Percentiles rank a stretch among this genome's conserved stretches.
These are phyloP conservation scores for Villa cingulata DNA, from an alignment of 2,888 invertebrate species.

Conservation along the genomic window DNA sequence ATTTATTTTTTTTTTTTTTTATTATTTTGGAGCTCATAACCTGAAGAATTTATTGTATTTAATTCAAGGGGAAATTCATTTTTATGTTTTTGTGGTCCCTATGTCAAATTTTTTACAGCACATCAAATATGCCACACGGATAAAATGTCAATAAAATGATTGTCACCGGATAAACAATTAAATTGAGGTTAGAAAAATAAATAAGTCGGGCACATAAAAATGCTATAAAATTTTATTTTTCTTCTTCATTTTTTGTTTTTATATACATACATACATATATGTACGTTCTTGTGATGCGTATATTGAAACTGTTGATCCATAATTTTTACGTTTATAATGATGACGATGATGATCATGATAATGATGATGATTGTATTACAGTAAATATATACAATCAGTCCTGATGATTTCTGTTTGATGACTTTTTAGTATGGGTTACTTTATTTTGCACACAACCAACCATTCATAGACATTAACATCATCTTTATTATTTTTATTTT, in stretches of 20 bases:
- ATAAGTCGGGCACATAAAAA: conserved; percentile 36
- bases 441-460: too few species aligned
- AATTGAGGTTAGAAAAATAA: conserved; percentile 33
- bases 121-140: conserved; percentile 15
- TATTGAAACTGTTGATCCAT: neutral
- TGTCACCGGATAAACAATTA: conserved; percentile 39
- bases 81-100: conserved; percentile 2
- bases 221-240: conserved; percentile 28
- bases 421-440: conserved; percentile 1
- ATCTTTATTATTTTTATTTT: too few species aligned
- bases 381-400: neutral
- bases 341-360: neutral
- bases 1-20: too few species aligned
- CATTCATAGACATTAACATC: too few species aligned
- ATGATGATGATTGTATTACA: neutral
- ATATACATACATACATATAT: too few species aligned
- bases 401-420: neutral
- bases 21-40: neutral
- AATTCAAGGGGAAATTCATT: neutral
- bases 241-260: neutral
- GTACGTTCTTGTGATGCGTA: too few species aligned
- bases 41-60: neutral
- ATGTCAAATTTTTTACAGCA: conserved; percentile 14
- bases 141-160: conserved; percentile 28
- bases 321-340: conserved; percentile 1